Conservation (phyloP, 2,888 invertebrate species). For the Drymonia ruficornis region DNA sequence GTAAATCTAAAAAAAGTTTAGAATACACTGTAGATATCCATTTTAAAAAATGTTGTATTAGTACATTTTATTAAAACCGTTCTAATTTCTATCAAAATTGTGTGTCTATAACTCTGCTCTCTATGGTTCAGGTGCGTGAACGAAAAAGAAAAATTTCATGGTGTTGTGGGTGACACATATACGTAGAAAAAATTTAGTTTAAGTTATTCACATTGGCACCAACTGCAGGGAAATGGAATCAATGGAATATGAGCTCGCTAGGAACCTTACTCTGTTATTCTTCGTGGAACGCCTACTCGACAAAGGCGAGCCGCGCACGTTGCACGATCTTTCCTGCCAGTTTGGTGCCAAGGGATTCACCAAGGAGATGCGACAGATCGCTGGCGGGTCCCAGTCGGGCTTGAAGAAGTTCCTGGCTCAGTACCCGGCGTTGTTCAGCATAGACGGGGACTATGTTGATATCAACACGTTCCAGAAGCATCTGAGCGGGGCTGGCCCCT, state of each 20-base stretch:
- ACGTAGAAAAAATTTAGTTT: slow-evolving; percentile 82
- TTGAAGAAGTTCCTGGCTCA: slow-evolving; percentile 98
- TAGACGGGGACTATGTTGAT: slow-evolving; percentile 96
- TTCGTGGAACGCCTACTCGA: slow-evolving; percentile 99
- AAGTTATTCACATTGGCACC: slow-evolving; percentile 81
- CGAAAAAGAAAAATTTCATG: slow-evolving; percentile 79
- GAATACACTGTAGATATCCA: too few relatives aligned
- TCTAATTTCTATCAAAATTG: too few relatives aligned
- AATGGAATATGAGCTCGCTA: slow-evolving; percentile 96
- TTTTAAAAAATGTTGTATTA: too few relatives aligned
- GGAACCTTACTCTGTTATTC: slow-evolving; percentile 98
- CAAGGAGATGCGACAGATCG: slow-evolving; percentile 98
- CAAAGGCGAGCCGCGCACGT: slow-evolving; percentile 96
- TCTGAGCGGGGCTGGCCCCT: slow-evolving; percentile 83
- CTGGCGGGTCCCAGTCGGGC: slow-evolving; percentile 97
- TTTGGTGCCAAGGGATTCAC: slow-evolving; percentile 99
- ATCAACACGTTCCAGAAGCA: slow-evolving; percentile 91
- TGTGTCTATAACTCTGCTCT: slow-evolving; percentile 47
- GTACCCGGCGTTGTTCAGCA: slow-evolving; percentile 97
- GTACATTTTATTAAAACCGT: too few relatives aligned
- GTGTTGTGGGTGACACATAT: slow-evolving; percentile 85
- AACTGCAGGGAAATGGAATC: slow-evolving; percentile 91
- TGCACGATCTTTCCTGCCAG: slow-evolving; percentile 99
- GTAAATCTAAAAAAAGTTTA: too few relatives aligned
- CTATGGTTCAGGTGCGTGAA: slow-evolving; percentile 65